phyloP scores from a whole-genome alignment of 2,888 invertebrate species.

The Mellilla xanthometata region DNA sequence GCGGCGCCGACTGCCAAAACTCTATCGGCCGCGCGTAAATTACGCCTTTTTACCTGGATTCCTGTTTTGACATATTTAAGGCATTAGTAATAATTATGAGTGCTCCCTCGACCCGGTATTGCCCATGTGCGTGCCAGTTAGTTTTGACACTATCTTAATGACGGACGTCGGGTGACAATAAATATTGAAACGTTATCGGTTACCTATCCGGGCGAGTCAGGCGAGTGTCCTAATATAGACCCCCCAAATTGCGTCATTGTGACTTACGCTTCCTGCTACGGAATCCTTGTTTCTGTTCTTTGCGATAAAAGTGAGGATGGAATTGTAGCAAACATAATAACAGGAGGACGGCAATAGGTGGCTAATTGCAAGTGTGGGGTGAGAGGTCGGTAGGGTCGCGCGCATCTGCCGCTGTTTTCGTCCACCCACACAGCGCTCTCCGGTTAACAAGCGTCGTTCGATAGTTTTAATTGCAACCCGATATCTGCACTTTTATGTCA shows the following conservation, averaged over 20 bases:
- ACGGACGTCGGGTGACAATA: conserved; percentile 79
- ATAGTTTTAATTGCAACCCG: conserved; percentile 79
- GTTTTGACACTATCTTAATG: conserved; percentile 83
- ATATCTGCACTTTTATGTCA: conserved; percentile 62
- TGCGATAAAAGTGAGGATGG: conserved; percentile 31
- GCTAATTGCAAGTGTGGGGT: conserved; percentile 62
- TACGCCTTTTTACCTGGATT: conserved; percentile 83
- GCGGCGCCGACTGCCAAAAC: conserved; percentile 82
- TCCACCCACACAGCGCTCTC: conserved; percentile 63
- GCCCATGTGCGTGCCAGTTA: conserved; percentile 67
- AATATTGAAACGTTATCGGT: conserved; percentile 79
- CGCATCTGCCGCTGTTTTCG: conserved; percentile 71
- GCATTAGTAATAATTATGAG: conserved; percentile 83
- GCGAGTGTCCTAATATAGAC: conserved; percentile 67
- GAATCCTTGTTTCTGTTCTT: conserved; percentile 27
- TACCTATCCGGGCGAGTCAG: conserved; percentile 68
- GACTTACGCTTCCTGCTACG: conserved; percentile 29
- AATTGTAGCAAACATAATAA: conserved; percentile 34
- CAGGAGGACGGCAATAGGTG: conserved; percentile 49
- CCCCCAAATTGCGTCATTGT: conserved; percentile 59
- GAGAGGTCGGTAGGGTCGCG: conserved; percentile 68
- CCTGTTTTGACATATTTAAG: conserved; percentile 83
- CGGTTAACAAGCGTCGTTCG: conserved; percentile 64
- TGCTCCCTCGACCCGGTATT: conserved; percentile 66
- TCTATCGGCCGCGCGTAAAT: conserved; percentile 81